Percentiles rank a stretch among this genome's conserved stretches.
These are phyloP conservation scores for Drosophila kepulauana DNA, from an alignment of 1,140 invertebrate genomes.

Conservation along the genomic window DNA sequence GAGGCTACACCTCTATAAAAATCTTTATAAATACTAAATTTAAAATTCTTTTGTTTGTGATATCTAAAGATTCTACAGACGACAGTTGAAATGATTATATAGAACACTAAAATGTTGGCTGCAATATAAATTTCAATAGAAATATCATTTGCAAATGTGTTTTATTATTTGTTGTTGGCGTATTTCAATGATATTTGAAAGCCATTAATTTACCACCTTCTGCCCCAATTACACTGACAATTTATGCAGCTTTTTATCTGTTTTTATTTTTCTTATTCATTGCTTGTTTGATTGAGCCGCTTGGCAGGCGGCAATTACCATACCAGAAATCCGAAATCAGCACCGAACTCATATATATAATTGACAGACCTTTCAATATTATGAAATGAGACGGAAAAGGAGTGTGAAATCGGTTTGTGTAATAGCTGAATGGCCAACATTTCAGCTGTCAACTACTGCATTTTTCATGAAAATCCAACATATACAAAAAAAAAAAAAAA, in stretches of 20 bases:
- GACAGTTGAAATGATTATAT: background rate
- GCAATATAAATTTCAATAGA: background rate
- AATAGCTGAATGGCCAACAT: slow-evolving; percentile 60
- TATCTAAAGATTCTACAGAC: background rate
- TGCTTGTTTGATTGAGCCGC: slow-evolving; percentile 53
- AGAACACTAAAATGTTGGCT: background rate
- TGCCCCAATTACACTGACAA: slow-evolving; percentile 23
- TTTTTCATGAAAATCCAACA: slow-evolving; percentile 37
- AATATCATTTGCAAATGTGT: background rate
- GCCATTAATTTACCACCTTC: slow-evolving; percentile 21
- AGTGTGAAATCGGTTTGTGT: slow-evolving; percentile 48
- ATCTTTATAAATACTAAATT: background rate
- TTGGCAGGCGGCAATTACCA: slow-evolving; percentile 72
- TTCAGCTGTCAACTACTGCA: slow-evolving; percentile 75
- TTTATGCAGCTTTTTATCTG: slow-evolving; percentile 7
- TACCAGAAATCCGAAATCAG: slow-evolving; percentile 55
- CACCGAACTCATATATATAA: slow-evolving; percentile 41
- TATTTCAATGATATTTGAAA: slow-evolving; percentile 15
- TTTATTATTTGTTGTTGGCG: background rate
- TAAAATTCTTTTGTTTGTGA: background rate
- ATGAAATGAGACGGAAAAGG: slow-evolving; percentile 63
- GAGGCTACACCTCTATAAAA: background rate
- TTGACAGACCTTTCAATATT: slow-evolving; percentile 80
- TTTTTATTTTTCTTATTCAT: slow-evolving; percentile 13
- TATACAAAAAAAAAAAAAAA: no score